Percentiles rank a stretch among this genome's conserved stretches.
phyloP scores from a whole-genome alignment of 2,888 invertebrate genomes.

The Mayetiola destructor region DNA sequence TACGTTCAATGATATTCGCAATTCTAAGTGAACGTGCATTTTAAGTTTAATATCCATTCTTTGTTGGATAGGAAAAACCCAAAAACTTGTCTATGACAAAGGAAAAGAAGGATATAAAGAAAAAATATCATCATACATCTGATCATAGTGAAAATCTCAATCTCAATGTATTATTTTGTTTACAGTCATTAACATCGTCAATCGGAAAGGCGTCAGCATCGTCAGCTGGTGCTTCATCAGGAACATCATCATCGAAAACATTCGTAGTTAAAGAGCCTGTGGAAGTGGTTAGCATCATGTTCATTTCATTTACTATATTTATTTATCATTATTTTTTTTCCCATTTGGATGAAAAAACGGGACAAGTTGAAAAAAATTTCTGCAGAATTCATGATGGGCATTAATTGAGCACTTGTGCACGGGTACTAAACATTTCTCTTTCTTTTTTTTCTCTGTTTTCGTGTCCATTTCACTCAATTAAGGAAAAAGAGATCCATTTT shows the following conservation, averaged over 20 bases:
- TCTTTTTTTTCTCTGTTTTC: background rate
- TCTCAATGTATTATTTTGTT: background rate
- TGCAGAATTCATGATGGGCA: background rate
- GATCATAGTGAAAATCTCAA: background rate
- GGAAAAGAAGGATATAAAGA: no score
- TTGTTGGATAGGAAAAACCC: no score
- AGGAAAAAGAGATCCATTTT: slow-evolving; percentile 31
- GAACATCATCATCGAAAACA: slow-evolving; percentile 19
- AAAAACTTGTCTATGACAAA: no score
- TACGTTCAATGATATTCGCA: no score
- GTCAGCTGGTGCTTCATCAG: slow-evolving; percentile 30
- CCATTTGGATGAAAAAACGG: slow-evolving; percentile 11
- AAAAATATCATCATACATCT: no score
- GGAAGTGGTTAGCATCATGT: background rate
- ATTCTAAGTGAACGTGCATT: no score
- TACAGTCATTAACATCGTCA: slow-evolving; percentile 28
- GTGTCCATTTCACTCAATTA: background rate
- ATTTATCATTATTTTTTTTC: slow-evolving; percentile 13
- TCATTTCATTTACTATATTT: background rate
- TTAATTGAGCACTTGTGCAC: no score
- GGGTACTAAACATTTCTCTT: no score
- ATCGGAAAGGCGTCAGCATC: slow-evolving; percentile 34
- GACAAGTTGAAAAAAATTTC: background rate
- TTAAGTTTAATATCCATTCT: no score
- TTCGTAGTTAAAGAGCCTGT: slow-evolving; percentile 17